Base-by-base conservation (phyloP, 1,140 invertebrate genomes). In the Drosophila asahinai region DNA sequence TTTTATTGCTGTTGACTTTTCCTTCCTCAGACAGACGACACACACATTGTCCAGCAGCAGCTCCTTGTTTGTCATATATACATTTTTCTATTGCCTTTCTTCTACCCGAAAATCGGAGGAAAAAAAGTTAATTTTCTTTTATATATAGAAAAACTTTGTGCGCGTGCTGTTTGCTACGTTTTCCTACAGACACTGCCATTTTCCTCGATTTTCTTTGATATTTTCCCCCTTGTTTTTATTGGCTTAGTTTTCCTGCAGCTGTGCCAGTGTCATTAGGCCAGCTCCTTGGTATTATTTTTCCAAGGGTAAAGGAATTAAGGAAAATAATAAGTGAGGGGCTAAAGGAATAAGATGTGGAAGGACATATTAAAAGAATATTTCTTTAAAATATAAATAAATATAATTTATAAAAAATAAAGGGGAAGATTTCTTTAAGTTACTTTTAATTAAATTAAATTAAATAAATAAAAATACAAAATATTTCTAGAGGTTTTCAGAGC, bases 1-100 rank as follows among this genome's bases (percentile, higher is more conserved):
- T 80, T 80, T 80, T 80, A 80, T 80, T 80, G 62, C 77, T 74
- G 77, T 80, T 80, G 77, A 80, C 77, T 80, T 80, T 80, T 66
- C 61, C 77, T 19, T 51, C 70, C 77, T 38, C 17, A 25, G 33
- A 14, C 30, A 63, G n/a, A 43, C 22, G 3, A 4, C 33, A 33
- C 43, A 59, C 52, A 60, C 54, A 73, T 60, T 68, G 75, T 77
- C 74, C 75, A 68, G 73, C 55, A 38, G 14, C 27, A 30, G 27
- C 4, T 40, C 19, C 43, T 55, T 36, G 17, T 68, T 45, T 51
- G 22, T 59, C 62, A 71, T 71, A 70, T 40, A 57, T 45, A 38
- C 17, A 51, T 51, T 77, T 70, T 57, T 78, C 74, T 78, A 78
- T 77, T 52, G 76, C 58, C 59, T 65, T 72, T 63, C 40, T 77